Conservation (phyloP, 2,113 vertebrate species). For the Hymenochirus boettgeri region DNA sequence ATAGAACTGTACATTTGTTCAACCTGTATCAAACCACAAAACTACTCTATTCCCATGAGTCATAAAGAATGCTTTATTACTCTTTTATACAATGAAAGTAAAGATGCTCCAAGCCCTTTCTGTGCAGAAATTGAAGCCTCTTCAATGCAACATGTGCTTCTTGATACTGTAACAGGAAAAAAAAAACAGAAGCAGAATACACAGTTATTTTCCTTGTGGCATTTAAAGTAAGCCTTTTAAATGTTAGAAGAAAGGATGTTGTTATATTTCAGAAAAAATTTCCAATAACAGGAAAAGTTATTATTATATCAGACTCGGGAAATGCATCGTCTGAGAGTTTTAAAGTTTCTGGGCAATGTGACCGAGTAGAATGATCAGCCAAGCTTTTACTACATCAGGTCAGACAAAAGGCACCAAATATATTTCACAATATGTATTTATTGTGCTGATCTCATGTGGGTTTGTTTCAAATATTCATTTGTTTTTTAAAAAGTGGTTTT, state of each 20-base stretch:
- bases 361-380: too few species aligned
- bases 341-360: too few species aligned
- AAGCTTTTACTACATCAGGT: too few species aligned
- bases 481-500: too few species aligned
- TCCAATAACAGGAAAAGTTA: not conserved
- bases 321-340: not conserved
- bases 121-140: conserved; percentile 21
- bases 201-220: conserved; percentile 10
- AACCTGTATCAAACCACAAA: too few species aligned
- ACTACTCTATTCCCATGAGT: not conserved
- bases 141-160: conserved; percentile 11
- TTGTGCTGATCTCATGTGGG: too few species aligned
- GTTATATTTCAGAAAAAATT: not conserved
- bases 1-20: too few species aligned
- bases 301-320: not conserved
- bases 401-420: too few species aligned
- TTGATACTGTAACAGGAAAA: conserved; percentile 10
- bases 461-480: too few species aligned
- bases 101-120: conserved; percentile 14
- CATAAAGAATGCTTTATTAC: not conserved
- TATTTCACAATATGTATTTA: too few species aligned
- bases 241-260: not conserved
- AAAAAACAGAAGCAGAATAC: conserved; percentile 13
- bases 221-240: conserved; percentile 20
- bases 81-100: not conserved